Evolutionary conservation across 2,888 invertebrate genomes (phyloP).

Genomic region (Trachelus tabidus): DNA sequence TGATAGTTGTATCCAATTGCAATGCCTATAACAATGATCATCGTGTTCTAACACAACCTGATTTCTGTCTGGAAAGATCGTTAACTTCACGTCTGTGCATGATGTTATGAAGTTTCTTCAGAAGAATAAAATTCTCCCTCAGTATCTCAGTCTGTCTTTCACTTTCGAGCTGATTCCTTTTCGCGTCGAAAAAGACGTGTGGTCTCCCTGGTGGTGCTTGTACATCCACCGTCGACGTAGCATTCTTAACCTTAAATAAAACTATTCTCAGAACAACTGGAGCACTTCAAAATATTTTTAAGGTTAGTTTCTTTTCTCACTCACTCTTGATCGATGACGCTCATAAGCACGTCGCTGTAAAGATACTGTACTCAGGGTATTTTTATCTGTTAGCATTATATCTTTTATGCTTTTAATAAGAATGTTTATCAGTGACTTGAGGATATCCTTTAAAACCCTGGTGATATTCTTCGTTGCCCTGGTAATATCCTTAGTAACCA

Average conservation of each 20-base stretch:
- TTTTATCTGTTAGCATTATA: not conserved
- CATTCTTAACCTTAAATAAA: constrained; percentile 46
- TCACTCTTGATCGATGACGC: constrained; percentile 53
- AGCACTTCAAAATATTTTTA: not conserved
- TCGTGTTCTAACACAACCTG: constrained; percentile 50
- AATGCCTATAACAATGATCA: not conserved
- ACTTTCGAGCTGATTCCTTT: constrained; percentile 53
- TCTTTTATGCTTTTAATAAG: not conserved
- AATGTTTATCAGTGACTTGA: not conserved
- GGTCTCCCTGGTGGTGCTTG: constrained; percentile 51
- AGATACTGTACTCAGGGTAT: constrained; percentile 11
- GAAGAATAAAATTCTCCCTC: constrained; percentile 57
- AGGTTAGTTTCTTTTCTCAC: constrained; percentile 3
- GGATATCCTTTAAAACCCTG: not conserved
- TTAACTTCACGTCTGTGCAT: constrained; percentile 47
- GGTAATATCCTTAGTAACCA: not conserved
- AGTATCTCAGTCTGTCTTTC: constrained; percentile 56
- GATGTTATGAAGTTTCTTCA: constrained; percentile 53
- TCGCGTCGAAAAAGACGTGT: constrained; percentile 54
- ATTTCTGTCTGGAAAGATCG: constrained; percentile 42
- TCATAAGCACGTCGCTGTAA: constrained; percentile 51
- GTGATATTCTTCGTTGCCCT: not conserved
- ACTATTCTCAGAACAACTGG: not conserved
- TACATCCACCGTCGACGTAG: constrained; percentile 54
- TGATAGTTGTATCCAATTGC: not conserved